Conservation (phyloP, 2,113 vertebrate genomes). For the Lethenteron reissneri region DNA sequence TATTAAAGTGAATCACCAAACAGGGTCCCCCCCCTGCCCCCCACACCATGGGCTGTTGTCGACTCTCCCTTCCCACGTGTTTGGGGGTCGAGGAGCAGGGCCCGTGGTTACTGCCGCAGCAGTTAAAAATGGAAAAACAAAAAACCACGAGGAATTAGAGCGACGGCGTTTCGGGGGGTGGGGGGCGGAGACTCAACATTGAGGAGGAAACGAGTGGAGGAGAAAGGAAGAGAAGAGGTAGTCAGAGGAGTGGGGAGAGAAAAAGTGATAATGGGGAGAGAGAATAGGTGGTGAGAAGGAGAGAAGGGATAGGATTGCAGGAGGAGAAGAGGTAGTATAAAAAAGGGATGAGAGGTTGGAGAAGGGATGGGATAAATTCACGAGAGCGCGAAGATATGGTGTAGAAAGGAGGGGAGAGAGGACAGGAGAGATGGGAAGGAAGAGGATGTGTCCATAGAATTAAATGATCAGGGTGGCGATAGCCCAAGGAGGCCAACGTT, state of each 20-base stretch:
- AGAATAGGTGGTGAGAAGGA: background rate
- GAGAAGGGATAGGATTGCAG: background rate
- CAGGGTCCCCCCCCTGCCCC: no score
- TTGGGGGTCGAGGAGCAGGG: no score
- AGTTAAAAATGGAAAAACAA: no score
- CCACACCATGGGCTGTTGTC: no score
- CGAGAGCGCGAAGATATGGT: background rate
- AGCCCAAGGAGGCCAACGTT: no score
- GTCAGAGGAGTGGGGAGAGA: background rate
- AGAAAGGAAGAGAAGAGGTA: background rate
- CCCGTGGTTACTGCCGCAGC: no score
- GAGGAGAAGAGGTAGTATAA: background rate
- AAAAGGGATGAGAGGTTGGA: slow-evolving; percentile 2
- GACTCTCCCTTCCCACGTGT: no score
- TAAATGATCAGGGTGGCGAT: no score
- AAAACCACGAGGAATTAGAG: no score
- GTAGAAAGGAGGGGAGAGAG: background rate
- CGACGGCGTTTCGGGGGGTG: background rate
- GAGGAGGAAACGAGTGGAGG: background rate
- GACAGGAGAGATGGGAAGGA: background rate
- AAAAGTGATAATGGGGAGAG: background rate
- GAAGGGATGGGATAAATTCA: background rate
- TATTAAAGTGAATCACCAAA: no score
- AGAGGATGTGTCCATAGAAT: background rate
- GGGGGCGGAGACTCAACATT: background rate